phyloP scores from a whole-genome alignment of 2,888 invertebrate genomes.

The Lycia hirtaria region DNA sequence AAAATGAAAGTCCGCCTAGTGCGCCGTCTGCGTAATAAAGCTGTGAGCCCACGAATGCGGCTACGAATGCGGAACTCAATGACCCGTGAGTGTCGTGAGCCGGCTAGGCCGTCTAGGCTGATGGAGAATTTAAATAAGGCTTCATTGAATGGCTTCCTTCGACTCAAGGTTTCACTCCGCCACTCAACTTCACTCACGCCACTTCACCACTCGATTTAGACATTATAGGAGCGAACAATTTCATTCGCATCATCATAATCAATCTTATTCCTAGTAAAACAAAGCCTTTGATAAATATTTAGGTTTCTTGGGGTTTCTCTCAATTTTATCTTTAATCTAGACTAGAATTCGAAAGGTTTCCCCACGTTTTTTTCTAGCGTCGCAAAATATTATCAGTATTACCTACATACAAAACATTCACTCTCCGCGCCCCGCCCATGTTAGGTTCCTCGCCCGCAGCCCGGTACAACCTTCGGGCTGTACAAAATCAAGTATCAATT shows the following conservation, averaged over 20 bases:
- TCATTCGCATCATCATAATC: neutral
- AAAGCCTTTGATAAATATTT: no score
- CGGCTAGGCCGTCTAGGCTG: constrained; percentile 5
- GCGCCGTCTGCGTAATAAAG: neutral
- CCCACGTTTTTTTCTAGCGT: no score
- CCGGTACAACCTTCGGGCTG: no score
- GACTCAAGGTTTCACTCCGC: constrained; percentile 8
- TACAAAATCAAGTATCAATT: no score
- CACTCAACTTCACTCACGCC: neutral
- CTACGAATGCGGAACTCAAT: neutral
- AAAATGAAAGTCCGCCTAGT: neutral
- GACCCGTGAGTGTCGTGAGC: constrained; percentile 1
- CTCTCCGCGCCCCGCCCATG: no score
- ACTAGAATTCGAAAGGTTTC: no score
- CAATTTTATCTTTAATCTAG: no score
- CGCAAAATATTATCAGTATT: no score
- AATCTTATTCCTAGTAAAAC: no score
- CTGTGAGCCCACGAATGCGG: neutral
- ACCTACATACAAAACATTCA: no score
- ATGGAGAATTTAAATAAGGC: constrained; percentile 20
- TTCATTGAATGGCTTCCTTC: constrained; percentile 21
- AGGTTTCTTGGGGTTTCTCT: no score
- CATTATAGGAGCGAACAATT: neutral
- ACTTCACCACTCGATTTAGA: neutral
- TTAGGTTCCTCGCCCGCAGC: no score